These are phyloP conservation scores for Megalurothrips usitatus DNA, from an alignment of 2,888 invertebrate species.

Conservation along the genomic window DNA sequence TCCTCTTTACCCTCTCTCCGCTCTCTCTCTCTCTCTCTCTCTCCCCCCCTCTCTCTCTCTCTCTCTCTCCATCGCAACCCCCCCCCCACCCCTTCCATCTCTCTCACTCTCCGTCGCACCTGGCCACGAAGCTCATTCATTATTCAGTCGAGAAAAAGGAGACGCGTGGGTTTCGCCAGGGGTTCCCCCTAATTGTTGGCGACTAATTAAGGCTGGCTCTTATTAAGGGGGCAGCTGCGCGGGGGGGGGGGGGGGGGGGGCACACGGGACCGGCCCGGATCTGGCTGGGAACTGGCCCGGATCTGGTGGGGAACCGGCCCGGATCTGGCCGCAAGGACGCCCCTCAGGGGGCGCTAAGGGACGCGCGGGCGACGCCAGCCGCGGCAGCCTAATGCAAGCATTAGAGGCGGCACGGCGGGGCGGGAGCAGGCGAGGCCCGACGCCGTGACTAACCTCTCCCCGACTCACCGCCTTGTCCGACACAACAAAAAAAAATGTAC, in stretches of 20 bases:
- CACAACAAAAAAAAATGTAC: background rate
- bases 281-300: too few species aligned
- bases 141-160: constrained; percentile 1
- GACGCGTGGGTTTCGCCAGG: background rate
- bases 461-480: background rate
- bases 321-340: too few species aligned
- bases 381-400: background rate
- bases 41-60: background rate
- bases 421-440: too few species aligned
- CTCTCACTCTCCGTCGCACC: background rate
- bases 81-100: background rate
- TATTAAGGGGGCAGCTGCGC: background rate
- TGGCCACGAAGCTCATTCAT: background rate
- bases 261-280: too few species aligned
- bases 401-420: background rate
- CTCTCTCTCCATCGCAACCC: background rate
- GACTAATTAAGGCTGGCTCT: background rate
- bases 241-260: background rate
- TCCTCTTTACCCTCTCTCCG: background rate
- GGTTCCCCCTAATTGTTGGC: background rate
- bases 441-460: too few species aligned
- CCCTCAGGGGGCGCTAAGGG: too few species aligned
- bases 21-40: background rate
- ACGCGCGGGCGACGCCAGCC: too few species aligned
- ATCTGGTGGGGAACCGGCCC: too few species aligned